Evolutionary conservation across 2,797 vertebrate genomes (phyloP).

Genomic region (Neomorphus geoffroyi): DNA sequence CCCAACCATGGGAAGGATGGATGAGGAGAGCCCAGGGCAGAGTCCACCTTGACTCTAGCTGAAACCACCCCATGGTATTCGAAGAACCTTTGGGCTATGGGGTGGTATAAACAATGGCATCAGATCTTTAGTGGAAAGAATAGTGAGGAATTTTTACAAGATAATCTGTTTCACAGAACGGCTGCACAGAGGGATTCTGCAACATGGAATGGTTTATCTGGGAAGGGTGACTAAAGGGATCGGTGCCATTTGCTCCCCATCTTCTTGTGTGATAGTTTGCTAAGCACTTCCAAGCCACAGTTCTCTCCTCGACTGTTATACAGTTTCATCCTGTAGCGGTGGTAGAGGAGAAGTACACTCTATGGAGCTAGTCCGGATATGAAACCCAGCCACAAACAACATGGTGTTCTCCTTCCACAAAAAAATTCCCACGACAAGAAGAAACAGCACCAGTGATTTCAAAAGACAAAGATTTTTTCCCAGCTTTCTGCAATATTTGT

Average conservation of each 20-base stretch:
- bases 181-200: neutral
- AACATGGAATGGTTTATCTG: neutral
- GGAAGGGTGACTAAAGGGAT: conserved; percentile 23
- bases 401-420: neutral
- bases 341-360: neutral
- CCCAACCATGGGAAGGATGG: neutral
- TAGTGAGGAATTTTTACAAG: neutral
- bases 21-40: neutral
- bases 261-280: neutral
- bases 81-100: neutral
- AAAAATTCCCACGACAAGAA: neutral
- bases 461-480: neutral
- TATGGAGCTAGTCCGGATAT: neutral
- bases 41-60: neutral
- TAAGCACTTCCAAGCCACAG: neutral
- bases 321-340: neutral
- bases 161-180: neutral
- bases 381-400: neutral
- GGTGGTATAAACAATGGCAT: neutral
- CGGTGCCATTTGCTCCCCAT: neutral
- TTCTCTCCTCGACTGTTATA: accelerated
- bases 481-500: neutral
- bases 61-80: neutral
- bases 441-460: neutral
- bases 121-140: accelerated